phyloP scores from a whole-genome alignment of 2,888 invertebrate genomes.

The Euzophera pinguis region DNA sequence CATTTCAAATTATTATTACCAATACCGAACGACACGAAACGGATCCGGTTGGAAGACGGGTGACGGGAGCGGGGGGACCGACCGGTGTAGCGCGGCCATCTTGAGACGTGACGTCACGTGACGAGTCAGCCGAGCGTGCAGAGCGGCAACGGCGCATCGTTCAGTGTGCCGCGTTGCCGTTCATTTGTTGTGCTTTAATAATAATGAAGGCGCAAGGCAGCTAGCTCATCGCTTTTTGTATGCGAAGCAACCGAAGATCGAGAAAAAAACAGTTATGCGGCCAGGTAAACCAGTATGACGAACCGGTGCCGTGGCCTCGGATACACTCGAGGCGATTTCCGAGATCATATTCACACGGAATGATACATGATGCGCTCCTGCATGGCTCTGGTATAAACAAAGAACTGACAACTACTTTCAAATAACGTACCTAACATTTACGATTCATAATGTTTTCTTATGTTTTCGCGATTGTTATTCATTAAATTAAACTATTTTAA shows the following conservation, averaged over 20 bases:
- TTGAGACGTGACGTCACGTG: slow-evolving; percentile 80
- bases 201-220: slow-evolving; percentile 46
- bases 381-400: not conserved
- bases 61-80: slow-evolving; percentile 58
- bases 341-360: slow-evolving; percentile 7
- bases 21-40: slow-evolving; percentile 61
- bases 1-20: slow-evolving; percentile 73
- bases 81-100: slow-evolving; percentile 77
- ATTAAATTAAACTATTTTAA: no score
- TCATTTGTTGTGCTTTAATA: slow-evolving; percentile 66
- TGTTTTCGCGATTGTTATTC: no score
- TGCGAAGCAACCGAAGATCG: slow-evolving; percentile 48
- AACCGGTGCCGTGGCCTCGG: slow-evolving; percentile 27
- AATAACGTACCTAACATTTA: not conserved
- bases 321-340: not conserved
- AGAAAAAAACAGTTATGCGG: slow-evolving; percentile 72
- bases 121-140: slow-evolving; percentile 73
- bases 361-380: not conserved
- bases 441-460: no score
- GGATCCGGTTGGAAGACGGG: slow-evolving; percentile 69
- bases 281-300: slow-evolving; percentile 61
- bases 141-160: slow-evolving; percentile 67
- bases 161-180: slow-evolving; percentile 59
- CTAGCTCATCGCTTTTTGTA: slow-evolving; percentile 63
- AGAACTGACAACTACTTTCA: not conserved